These are phyloP conservation scores for Subacronicta megacephala DNA, from an alignment of 2,888 invertebrate genomes.

Conservation along the genomic window DNA sequence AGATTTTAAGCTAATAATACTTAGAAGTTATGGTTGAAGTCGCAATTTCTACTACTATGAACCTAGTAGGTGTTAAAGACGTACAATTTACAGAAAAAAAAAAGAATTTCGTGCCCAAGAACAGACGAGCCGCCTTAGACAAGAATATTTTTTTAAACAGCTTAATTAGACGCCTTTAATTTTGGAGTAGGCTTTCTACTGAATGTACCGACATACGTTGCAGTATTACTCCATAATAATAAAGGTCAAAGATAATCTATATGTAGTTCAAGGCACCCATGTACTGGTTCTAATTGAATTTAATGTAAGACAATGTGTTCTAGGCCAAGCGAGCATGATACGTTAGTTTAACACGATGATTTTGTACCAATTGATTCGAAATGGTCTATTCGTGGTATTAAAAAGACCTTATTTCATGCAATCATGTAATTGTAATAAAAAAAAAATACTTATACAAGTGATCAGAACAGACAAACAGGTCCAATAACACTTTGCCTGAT, in stretches of 20 bases:
- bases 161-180: background rate
- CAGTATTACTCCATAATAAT: conserved; percentile 23
- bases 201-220: background rate
- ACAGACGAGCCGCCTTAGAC: no score
- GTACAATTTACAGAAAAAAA: no score
- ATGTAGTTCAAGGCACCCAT: conserved; percentile 55
- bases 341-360: conserved; percentile 33
- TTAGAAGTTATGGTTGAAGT: no score
- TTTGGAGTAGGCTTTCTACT: background rate
- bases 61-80: no score
- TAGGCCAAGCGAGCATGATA: conserved; percentile 33
- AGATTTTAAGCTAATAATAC: no score
- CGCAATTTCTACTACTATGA: no score
- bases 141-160: no score
- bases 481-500: no score
- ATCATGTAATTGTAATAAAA: background rate
- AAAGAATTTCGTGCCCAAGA: no score
- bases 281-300: conserved; percentile 49
- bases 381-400: conserved; percentile 4
- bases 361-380: conserved; percentile 23
- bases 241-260: conserved; percentile 39
- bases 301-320: conserved; percentile 48
- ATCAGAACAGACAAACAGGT: no score
- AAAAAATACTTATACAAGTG: no score
- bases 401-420: background rate